Evolutionary conservation across 2,888 invertebrate species (phyloP).

Genomic region (Pyralis farinalis): DNA sequence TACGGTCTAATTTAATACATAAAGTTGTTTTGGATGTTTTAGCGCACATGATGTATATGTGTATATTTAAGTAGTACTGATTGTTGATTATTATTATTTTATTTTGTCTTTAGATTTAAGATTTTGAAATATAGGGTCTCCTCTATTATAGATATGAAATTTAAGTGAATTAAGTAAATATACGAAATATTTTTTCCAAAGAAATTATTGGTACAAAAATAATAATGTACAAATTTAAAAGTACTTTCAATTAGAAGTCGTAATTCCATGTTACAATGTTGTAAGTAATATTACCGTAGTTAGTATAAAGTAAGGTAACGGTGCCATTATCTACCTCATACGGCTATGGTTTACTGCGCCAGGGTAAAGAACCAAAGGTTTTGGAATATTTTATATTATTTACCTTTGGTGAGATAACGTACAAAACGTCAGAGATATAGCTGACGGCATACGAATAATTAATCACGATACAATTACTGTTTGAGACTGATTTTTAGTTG

Average conservation of each 20-base stretch:
- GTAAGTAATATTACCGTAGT: conserved; percentile 64
- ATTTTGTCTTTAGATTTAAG: conserved; percentile 57
- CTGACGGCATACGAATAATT: conserved; percentile 24
- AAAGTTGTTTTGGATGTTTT: conserved; percentile 54
- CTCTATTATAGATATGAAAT: conserved; percentile 36
- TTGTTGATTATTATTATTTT: conserved; percentile 80
- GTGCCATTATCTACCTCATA: conserved; percentile 77
- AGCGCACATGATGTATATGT: conserved; percentile 60
- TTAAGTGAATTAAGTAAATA: conserved; percentile 34
- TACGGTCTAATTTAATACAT: conserved; percentile 45
- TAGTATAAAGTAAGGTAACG: conserved; percentile 58
- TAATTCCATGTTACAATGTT: conserved; percentile 75
- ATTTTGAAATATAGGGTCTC: conserved; percentile 56
- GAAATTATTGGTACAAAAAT: conserved; percentile 79
- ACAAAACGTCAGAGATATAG: conserved; percentile 32
- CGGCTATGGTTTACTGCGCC: conserved; percentile 47
- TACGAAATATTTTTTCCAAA: conserved; percentile 69
- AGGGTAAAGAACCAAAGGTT: conserved; percentile 75
- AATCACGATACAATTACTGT: conserved; percentile 34
- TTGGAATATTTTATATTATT: conserved; percentile 64
- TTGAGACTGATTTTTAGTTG: conserved; percentile 60
- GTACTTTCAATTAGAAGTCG: conserved; percentile 59
- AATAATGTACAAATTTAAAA: conserved; percentile 74
- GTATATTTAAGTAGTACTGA: conserved; percentile 56
- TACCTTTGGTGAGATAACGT: conserved; percentile 47